Evolutionary conservation across 53 echinoderm and acorn worm genomes (phyloP).

Genomic region (Arbacia lixula): DNA sequence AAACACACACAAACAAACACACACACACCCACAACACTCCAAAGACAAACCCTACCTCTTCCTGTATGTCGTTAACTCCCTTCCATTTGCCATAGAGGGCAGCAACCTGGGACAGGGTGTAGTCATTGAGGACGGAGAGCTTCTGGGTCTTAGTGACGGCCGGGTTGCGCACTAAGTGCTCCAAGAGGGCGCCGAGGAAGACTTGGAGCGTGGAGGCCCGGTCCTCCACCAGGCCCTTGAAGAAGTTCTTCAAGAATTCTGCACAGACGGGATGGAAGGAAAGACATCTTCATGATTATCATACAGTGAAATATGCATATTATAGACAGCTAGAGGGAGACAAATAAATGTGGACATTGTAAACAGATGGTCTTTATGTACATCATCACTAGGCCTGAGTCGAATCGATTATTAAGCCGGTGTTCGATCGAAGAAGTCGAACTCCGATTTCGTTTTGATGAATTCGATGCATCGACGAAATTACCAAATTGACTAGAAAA

Average conservation of each 20-base stretch:
- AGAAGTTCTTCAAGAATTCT: constrained; percentile 87
- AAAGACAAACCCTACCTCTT: constrained; percentile 10
- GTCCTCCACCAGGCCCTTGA: constrained; percentile 74
- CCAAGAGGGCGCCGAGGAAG: constrained; percentile 69
- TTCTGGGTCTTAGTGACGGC: constrained; percentile 83
- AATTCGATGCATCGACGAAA: too few species aligned
- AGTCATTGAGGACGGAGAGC: constrained; percentile 77
- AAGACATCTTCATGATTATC: too few species aligned
- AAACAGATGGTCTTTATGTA: too few species aligned
- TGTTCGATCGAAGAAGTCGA: too few species aligned
- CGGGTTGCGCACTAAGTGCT: constrained; percentile 72
- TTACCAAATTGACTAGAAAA: too few species aligned
- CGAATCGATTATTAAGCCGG: too few species aligned
- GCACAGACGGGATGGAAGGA: not conserved
- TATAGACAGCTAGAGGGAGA: too few species aligned
- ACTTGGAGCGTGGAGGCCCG: constrained; percentile 73
- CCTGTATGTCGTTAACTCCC: constrained; percentile 47
- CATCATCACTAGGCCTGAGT: too few species aligned
- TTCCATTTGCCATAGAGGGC: constrained; percentile 76
- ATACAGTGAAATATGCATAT: too few species aligned
- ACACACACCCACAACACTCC: not conserved
- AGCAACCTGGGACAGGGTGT: constrained; percentile 77
- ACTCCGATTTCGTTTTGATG: too few species aligned
- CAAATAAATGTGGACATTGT: too few species aligned
- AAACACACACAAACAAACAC: too few species aligned